Evolutionary conservation across 2,797 vertebrate species (phyloP).

Genomic region (Rachycentron canadum): DNA sequence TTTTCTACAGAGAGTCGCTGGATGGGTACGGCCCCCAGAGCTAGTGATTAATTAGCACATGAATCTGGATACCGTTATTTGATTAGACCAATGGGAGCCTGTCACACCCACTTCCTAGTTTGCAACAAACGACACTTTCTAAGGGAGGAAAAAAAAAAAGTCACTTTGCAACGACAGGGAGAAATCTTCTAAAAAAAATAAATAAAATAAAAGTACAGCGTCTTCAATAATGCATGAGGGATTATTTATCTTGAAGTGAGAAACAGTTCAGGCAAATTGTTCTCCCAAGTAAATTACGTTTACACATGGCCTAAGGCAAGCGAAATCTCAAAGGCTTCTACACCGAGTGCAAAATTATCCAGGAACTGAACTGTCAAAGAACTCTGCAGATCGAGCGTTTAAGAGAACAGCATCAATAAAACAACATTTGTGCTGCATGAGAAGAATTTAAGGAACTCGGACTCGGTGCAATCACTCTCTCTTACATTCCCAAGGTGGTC

Average conservation of each 20-base stretch:
- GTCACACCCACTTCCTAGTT: conserved; percentile 70
- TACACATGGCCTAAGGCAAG: conserved; percentile 67
- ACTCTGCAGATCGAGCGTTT: conserved; percentile 38
- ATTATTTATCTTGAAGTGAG: conserved; percentile 76
- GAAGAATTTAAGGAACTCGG: neutral
- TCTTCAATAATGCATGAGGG: conserved; percentile 76
- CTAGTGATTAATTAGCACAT: conserved; percentile 83
- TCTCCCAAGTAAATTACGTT: conserved; percentile 75
- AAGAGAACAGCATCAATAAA: conserved; percentile 35
- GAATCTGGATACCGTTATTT: conserved; percentile 80
- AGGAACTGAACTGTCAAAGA: conserved; percentile 57
- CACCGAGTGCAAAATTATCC: conserved; percentile 59
- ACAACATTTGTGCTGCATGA: conserved; percentile 19
- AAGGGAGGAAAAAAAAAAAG: conserved; percentile 1
- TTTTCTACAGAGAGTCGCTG: conserved; percentile 51
- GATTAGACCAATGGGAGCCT: conserved; percentile 74
- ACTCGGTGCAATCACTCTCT: neutral
- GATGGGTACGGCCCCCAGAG: conserved; percentile 71
- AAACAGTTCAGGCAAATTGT: conserved; percentile 76
- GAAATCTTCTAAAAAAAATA: neutral
- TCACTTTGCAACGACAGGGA: conserved; percentile 10
- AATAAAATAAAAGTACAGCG: conserved; percentile 6
- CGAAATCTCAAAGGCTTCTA: conserved; percentile 57
- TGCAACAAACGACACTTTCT: conserved; percentile 60
- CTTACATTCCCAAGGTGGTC: neutral